Evolutionary conservation across 2,113 vertebrate genomes (phyloP), one percentile per base, ranked within the genome.

Genomic region (Balaeniceps rex): DNA sequence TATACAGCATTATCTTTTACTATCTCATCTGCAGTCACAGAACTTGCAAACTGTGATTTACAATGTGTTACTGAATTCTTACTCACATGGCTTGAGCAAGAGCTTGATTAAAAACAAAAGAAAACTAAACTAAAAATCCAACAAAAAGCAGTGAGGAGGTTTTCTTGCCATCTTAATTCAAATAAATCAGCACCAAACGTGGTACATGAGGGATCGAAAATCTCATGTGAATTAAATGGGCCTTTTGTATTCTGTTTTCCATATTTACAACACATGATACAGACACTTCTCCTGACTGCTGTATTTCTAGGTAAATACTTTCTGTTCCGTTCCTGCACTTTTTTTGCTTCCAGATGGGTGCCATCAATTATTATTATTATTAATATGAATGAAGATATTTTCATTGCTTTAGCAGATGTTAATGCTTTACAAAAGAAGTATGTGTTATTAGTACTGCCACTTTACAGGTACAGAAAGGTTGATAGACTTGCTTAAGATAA

Each of bases 51-150:
- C 74, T 91, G 66, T 96, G 95, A 97, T 97, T 96, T 97, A 97
- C 68, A 95, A 87, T 47, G 84, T 95, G 93, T 96, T 96, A 74
- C 55, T 95, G 74, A 95, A 85, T 88, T 90, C 75, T 87, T 96
- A 95, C 78, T 95, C 91, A 88, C 75, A 94, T 42, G 47, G 64
- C 38, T 95, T 91, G 77, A 95, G 81, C 86, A 94, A 94, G 83
- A 87, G 19, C 51, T 91, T 94, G 93, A 97, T 95, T 97, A 95
- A 96, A 97, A 97, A 77, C 94, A 95, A 97, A 96, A 94, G 77
- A 95, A 94, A 93, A 52, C 49, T 46, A 22, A 92, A 81, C 40
- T 64, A 76, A 95, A 95, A 96, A 70, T 72, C 36, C 14, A 92
- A 74, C 61, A 52, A 44, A 90, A 85, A 96, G 10, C 78, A 88